These are phyloP conservation scores for Hemibagrus wyckioides DNA, from an alignment of 2,113 vertebrate species.

Conservation along the genomic window DNA sequence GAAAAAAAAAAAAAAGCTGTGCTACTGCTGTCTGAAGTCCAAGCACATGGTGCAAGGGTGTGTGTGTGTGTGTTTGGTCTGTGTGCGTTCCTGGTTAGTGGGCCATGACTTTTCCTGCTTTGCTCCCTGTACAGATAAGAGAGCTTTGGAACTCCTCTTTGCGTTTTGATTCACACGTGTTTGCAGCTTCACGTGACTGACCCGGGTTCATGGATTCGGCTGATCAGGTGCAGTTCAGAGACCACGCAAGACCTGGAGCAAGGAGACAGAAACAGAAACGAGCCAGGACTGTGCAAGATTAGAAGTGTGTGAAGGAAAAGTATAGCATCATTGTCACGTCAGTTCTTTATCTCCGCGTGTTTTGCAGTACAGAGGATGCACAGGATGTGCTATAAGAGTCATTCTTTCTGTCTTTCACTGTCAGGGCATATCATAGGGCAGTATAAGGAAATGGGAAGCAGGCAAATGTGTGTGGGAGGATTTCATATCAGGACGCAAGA, in stretches of 20 bases:
- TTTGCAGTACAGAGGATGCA: neutral
- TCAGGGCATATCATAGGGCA: neutral
- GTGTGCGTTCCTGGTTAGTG: constrained; percentile 22
- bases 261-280: neutral
- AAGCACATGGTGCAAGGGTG: neutral
- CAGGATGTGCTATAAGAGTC: neutral
- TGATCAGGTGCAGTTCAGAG: neutral
- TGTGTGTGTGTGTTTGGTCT: neutral
- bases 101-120: neutral
- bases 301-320: neutral
- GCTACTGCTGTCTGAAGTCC: neutral
- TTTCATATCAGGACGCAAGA: neutral
- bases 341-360: no score
- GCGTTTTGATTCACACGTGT: neutral
- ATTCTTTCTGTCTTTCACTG: neutral
- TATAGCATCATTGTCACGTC: neutral
- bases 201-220: neutral
- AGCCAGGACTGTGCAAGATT: neutral
- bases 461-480: neutral
- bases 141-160: neutral
- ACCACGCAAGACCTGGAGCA: neutral
- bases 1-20: neutral
- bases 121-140: neutral
- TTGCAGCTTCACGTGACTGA: neutral
- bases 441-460: neutral